These are phyloP conservation scores for Drosophila parabipectinata DNA, from an alignment of 1,140 invertebrate genomes.

Conservation along the genomic window DNA sequence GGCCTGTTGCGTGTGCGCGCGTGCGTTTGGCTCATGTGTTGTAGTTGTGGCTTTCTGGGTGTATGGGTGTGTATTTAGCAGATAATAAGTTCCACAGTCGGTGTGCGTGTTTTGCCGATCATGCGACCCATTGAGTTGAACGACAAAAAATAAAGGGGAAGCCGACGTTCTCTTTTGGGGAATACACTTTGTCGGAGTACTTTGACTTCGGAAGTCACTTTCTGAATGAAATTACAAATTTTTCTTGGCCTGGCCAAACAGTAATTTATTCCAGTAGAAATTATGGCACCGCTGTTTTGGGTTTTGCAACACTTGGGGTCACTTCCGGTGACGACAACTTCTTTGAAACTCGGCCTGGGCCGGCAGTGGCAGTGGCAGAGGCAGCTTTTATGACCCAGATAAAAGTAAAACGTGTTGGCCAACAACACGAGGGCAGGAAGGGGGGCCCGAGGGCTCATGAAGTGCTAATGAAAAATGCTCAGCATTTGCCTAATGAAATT, in stretches of 20 bases:
- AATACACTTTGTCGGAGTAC: slow-evolving; percentile 1
- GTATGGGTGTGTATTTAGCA: slow-evolving; percentile 41
- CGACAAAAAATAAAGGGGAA: slow-evolving; percentile 17
- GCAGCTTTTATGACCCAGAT: slow-evolving; percentile 75
- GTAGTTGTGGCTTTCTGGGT: background rate
- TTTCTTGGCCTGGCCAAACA: slow-evolving; percentile 45
- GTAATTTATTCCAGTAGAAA: slow-evolving; percentile 63
- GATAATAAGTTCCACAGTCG: slow-evolving; percentile 29
- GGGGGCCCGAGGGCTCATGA: slow-evolving; percentile 10
- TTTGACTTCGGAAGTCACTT: background rate
- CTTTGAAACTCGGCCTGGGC: slow-evolving; percentile 51
- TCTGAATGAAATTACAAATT: background rate
- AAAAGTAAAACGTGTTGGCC: slow-evolving; percentile 74
- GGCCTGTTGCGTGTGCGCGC: slow-evolving; percentile 21
- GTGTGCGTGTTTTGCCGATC: slow-evolving; percentile 42
- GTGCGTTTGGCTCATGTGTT: slow-evolving; percentile 6
- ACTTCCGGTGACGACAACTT: slow-evolving; percentile 65
- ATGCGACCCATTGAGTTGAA: slow-evolving; percentile 28
- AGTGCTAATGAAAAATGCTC: slow-evolving; percentile 81
- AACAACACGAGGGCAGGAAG: slow-evolving; percentile 38
- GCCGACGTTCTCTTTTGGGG: background rate
- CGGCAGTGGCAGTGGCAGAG: slow-evolving; percentile 23
- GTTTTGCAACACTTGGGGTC: slow-evolving; percentile 56
- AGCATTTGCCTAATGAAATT: slow-evolving; percentile 81
- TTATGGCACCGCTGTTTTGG: slow-evolving; percentile 35